These are phyloP conservation scores for Eulithis prunata DNA, from an alignment of 2,888 invertebrate genomes.

Conservation along the genomic window DNA sequence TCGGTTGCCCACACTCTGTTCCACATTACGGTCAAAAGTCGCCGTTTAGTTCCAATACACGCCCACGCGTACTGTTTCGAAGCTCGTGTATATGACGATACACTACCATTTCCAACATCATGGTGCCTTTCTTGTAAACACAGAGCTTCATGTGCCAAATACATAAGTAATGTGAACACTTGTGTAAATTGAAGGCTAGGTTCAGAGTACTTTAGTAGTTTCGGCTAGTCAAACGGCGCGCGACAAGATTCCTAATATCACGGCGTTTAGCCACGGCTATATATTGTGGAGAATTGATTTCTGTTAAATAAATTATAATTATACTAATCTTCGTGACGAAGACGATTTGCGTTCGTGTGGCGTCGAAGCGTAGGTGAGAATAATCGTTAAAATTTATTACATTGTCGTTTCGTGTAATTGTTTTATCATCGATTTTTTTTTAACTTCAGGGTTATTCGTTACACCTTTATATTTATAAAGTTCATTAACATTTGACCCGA, in stretches of 20 bases:
- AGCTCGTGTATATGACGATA: conserved; percentile 22
- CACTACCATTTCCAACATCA: conserved; percentile 27
- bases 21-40: conserved; percentile 55
- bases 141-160: conserved; percentile 29
- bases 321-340: conserved; percentile 21
- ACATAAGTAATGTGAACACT: conserved; percentile 25
- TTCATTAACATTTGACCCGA: conserved; percentile 39
- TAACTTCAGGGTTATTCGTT: conserved; percentile 31
- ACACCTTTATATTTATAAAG: conserved; percentile 24
- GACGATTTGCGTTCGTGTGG: conserved; percentile 32
- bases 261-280: conserved; percentile 16
- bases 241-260: conserved; percentile 17
- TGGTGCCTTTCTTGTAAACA: conserved; percentile 27
- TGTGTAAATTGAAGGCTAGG: conserved; percentile 23
- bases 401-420: conserved; percentile 37
- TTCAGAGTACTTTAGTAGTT: conserved; percentile 1
- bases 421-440: conserved; percentile 34
- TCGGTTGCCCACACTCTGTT: conserved; percentile 47
- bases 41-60: conserved; percentile 44
- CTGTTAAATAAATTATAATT: conserved; percentile 23
- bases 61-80: conserved; percentile 41
- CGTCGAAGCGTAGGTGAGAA: conserved; percentile 41
- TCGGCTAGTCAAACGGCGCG: conserved; percentile 2
- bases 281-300: conserved; percentile 26
- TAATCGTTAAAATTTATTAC: conserved; percentile 38